These are phyloP conservation scores for Artibeus jamaicensis DNA, from an alignment of 2,797 vertebrate species.

Conservation along the genomic window DNA sequence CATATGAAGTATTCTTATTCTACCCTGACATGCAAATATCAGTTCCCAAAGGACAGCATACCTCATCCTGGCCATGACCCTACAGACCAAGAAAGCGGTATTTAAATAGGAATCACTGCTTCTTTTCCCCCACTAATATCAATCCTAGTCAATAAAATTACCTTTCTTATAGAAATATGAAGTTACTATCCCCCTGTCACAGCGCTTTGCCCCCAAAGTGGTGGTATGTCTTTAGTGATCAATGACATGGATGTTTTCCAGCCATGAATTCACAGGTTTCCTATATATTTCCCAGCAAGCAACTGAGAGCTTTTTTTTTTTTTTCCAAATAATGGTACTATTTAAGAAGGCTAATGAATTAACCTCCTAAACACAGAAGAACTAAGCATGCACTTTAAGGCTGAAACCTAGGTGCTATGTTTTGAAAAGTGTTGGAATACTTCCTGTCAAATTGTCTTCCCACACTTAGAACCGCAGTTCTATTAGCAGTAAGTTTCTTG, in stretches of 20 bases:
- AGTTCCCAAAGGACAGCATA: not conserved
- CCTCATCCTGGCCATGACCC: not conserved
- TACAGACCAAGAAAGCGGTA: not conserved
- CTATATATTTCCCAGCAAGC: not conserved
- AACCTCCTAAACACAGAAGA: not conserved
- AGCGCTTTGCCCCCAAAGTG: not conserved
- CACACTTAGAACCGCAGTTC: not conserved
- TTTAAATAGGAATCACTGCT: not conserved
- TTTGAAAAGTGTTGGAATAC: not conserved
- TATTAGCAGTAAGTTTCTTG: not conserved
- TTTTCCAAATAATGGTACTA: not conserved
- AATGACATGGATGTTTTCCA: not conserved
- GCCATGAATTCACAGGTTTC: not conserved
- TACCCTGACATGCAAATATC: not conserved
- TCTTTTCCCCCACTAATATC: not conserved
- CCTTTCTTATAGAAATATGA: not conserved
- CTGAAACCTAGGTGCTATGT: not conserved
- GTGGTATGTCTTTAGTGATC: not conserved
- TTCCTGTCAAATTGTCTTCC: not conserved
- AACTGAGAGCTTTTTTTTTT: not conserved
- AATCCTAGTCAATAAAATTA: not conserved
- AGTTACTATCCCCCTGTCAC: not conserved
- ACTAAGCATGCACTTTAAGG: not conserved
- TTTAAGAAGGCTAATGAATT: not conserved
- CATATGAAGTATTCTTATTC: not conserved